Evolutionary conservation across 2,113 vertebrate species (phyloP), one percentile per base, ranked within the genome.

Genomic region (Cyphomyrus discorhynchus): DNA sequence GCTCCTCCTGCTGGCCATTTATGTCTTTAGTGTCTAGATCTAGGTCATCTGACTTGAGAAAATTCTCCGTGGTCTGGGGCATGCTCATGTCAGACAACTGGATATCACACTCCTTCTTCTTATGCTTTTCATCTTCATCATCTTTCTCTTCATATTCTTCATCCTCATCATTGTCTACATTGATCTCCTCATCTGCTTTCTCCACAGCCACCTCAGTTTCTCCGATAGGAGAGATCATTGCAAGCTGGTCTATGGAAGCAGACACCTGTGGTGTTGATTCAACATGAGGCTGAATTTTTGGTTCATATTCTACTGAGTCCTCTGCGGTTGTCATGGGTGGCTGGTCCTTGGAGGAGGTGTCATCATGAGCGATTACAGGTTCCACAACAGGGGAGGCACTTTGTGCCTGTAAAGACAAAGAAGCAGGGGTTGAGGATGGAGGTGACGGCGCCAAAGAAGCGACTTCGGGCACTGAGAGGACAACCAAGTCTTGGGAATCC

Each of bases 161-260:
- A 31, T 66, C 87, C 9, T 62, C 87, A 21, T 87, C 86, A 35
- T 87, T 58, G 21, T 62, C 87, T 62, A 45, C 87, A 45, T 87
- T 87, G 50, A 87, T 87, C 50, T 87, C 85, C 31, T 87, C 85
- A 52, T 88, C 87, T 66, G 87, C 87, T 56, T 88, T 88, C 87
- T 88, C 87, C 87, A 87, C 85, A 87, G 85, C 85, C 47, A 87
- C 85, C 50, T 87, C 85, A 56, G 47, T 53, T 53, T 87, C 85
- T 49, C 85, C 49, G 35, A 50, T 39, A 53, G 85, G 85, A 87
- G 62, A 46, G 31, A 49, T 80, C 31, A 10, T 31, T 49, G 88
- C 9, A 9, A 89, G 74, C 47, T 56, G 42, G 6, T 52, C 31
- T 5, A 35, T n/a, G 35, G 88, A 47, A 17, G 11, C 31, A 21